phyloP scores from a whole-genome alignment of 2,888 invertebrate species.

The Orthonevra nobilis region DNA sequence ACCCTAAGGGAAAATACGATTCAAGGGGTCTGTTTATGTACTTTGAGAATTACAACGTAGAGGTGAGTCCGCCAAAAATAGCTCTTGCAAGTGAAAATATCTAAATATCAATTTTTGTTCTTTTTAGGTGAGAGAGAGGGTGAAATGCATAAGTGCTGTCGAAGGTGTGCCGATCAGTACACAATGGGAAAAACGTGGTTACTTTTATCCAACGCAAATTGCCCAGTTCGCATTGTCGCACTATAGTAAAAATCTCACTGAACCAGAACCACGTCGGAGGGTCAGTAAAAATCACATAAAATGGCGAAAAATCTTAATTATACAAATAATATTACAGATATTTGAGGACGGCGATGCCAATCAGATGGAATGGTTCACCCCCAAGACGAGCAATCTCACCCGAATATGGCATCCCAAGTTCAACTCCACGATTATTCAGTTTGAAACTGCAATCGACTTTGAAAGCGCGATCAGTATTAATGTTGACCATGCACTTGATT shows the following conservation, averaged over 20 bases:
- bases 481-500: slow-evolving; percentile 86
- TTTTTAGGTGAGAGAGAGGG: slow-evolving; percentile 87
- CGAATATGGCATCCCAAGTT: slow-evolving; percentile 83
- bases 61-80: slow-evolving; percentile 82
- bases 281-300: slow-evolving; percentile 72
- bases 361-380: slow-evolving; percentile 87
- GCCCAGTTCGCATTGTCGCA: slow-evolving; percentile 98
- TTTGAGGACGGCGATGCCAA: slow-evolving; percentile 89
- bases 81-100: slow-evolving; percentile 10
- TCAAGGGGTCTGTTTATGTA: slow-evolving; percentile 96
- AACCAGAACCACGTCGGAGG: slow-evolving; percentile 88
- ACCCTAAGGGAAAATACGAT: slow-evolving; percentile 93
- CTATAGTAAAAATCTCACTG: slow-evolving; percentile 96
- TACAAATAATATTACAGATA: too few species aligned
- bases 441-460: slow-evolving; percentile 86
- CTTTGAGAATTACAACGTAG: slow-evolving; percentile 99
- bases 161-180: slow-evolving; percentile 98
- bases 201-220: slow-evolving; percentile 99
- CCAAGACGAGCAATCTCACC: slow-evolving; percentile 85
- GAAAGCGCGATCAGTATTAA: slow-evolving; percentile 86
- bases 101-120: too few species aligned
- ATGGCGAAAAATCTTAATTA: too few species aligned
- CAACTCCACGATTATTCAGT: slow-evolving; percentile 85
- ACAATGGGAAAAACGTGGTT: slow-evolving; percentile 97
- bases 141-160: slow-evolving; percentile 96